A percentile compares a stretch with the other conserved stretches of the same genome.
phyloP scores from a whole-genome alignment of 2,888 invertebrate species.

The Melanchra persicariae region DNA sequence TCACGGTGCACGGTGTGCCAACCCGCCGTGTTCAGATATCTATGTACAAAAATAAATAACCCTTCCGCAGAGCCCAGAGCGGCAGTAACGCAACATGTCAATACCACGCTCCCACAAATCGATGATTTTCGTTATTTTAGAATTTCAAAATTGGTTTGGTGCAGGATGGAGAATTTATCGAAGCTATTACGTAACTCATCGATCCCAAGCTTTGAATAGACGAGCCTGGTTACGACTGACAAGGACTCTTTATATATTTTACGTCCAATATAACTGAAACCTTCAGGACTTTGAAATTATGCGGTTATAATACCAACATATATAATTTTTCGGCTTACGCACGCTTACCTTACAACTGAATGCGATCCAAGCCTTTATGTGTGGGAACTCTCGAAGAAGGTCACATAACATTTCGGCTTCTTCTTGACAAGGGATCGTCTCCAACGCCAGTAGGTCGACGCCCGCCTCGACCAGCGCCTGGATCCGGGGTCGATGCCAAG shows the following conservation, averaged over 20 bases:
- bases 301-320: not conserved
- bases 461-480: conserved; percentile 95
- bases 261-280: conserved; percentile 24
- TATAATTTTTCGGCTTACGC: not conserved
- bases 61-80: conserved; percentile 28
- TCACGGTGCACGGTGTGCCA: conserved; percentile 38
- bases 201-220: conserved; percentile 48
- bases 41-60: conserved; percentile 62
- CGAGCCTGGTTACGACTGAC: conserved; percentile 38
- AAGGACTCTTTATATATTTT: conserved; percentile 50
- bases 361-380: conserved; percentile 95
- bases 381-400: conserved; percentile 94
- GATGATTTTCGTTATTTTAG: conserved; percentile 60
- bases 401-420: conserved; percentile 96
- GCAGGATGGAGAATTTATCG: conserved; percentile 51
- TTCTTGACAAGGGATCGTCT: conserved; percentile 97
- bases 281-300: conserved; percentile 17
- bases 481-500: conserved; percentile 96
- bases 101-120: conserved; percentile 47
- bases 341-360: conserved; percentile 95
- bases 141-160: conserved; percentile 52
- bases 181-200: conserved; percentile 49
- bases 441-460: conserved; percentile 96
- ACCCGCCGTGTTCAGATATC: conserved; percentile 43
- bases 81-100: conserved; percentile 53